Evolutionary conservation across 2,113 vertebrate genomes (phyloP).

Genomic region (Alces alces): DNA sequence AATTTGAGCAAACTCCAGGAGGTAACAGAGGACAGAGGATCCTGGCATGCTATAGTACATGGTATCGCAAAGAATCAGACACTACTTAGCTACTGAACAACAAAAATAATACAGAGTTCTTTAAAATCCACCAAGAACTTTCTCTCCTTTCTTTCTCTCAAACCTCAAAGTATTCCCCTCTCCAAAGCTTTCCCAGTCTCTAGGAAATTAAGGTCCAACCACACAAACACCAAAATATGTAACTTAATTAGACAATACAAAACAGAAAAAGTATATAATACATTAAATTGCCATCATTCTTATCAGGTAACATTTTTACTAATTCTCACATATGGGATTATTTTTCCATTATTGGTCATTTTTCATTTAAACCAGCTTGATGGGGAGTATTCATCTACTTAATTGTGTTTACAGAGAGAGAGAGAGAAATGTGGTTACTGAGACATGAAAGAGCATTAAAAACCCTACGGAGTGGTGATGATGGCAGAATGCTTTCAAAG

Average conservation of each 20-base stretch:
- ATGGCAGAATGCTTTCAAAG: not conserved
- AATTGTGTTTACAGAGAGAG: not conserved
- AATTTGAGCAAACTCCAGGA: not conserved
- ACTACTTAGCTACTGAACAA: not conserved
- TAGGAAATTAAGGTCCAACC: not conserved
- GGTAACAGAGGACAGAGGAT: not conserved
- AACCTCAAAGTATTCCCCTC: not conserved
- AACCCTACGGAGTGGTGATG: not conserved
- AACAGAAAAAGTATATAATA: not conserved
- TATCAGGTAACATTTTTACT: not conserved
- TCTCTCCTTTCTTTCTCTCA: not conserved
- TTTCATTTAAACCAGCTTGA: not conserved
- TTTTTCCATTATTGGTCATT: not conserved
- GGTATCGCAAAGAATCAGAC: not conserved
- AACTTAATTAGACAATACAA: not conserved
- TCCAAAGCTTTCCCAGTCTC: not conserved
- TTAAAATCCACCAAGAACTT: not conserved
- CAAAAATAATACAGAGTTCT: not conserved
- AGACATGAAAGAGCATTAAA: accelerated
- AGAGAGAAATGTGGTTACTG: not conserved
- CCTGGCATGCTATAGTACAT: not conserved
- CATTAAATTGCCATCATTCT: not conserved
- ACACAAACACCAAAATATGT: not conserved
- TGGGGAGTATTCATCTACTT: not conserved
- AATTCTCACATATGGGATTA: not conserved